phyloP scores from a whole-genome alignment of 2,113 vertebrate species.

The Phaetusa simplex region DNA sequence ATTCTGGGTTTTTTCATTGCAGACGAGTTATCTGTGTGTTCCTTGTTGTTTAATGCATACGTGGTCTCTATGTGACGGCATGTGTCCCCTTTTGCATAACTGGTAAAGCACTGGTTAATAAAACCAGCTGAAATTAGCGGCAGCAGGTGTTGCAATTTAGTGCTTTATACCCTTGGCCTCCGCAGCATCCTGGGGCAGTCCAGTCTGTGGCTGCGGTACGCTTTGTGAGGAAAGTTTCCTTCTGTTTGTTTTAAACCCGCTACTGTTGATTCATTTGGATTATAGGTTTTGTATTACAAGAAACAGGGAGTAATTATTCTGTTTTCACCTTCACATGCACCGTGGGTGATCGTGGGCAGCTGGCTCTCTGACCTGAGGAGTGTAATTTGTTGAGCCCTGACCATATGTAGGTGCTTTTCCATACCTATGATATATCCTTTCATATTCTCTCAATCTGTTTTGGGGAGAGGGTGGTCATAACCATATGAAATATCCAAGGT shows the following conservation, averaged over 20 bases:
- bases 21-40: background rate
- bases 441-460: background rate
- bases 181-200: fast-evolving
- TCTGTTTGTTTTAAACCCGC: background rate
- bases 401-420: background rate
- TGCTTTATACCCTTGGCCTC: background rate
- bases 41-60: background rate
- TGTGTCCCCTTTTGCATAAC: fast-evolving
- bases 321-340: background rate
- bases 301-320: background rate
- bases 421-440: background rate
- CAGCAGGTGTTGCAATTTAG: background rate
- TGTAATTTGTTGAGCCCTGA: background rate
- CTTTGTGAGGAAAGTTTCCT: background rate
- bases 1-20: background rate
- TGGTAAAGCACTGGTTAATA: background rate
- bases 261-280: background rate
- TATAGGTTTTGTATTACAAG: background rate
- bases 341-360: background rate
- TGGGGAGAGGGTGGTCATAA: background rate
- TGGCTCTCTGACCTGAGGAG: background rate
- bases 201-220: background rate
- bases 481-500: background rate
- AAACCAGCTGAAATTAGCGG: background rate
- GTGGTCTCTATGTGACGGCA: background rate